Conservation (phyloP, 1,140 invertebrate genomes). For the Drosophila prosaltans region DNA sequence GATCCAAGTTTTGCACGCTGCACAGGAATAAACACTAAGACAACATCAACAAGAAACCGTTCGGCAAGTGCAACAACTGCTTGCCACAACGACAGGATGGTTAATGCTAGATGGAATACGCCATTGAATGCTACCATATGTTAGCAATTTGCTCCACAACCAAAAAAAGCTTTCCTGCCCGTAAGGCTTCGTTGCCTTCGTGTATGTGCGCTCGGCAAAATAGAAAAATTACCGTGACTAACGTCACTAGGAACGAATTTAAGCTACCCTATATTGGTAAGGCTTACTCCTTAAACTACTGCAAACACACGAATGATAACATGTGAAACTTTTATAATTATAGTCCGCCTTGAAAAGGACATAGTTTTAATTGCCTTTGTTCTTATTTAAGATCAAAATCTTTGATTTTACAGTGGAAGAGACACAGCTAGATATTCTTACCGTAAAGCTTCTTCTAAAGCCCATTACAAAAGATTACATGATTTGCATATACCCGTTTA, state of each 20-base stretch:
- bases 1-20: slow-evolving; percentile 26
- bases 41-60: slow-evolving; percentile 19
- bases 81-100: slow-evolving; percentile 75
- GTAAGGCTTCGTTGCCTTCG: slow-evolving; percentile 38
- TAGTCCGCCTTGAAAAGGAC: too few relatives aligned
- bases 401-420: too few relatives aligned
- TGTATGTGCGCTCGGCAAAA: slow-evolving; percentile 2
- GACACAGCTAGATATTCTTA: neutral
- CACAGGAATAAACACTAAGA: slow-evolving; percentile 6
- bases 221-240: slow-evolving; percentile 1
- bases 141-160: slow-evolving; percentile 51
- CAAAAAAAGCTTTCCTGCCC: slow-evolving; percentile 42
- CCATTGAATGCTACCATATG: slow-evolving; percentile 73
- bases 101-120: slow-evolving; percentile 65
- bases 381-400: too few relatives aligned
- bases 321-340: too few relatives aligned
- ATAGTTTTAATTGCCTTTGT: too few relatives aligned
- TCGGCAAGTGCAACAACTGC: slow-evolving; percentile 45
- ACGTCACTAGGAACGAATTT: neutral
- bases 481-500: neutral
- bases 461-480: neutral
- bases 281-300: too few relatives aligned
- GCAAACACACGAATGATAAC: too few relatives aligned
- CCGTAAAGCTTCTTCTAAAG: neutral
- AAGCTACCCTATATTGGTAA: neutral